A percentile compares a stretch with the other conserved stretches of the same genome.
Evolutionary conservation across 2,888 invertebrate species (phyloP).

Genomic region (Drosophila neutralis): DNA sequence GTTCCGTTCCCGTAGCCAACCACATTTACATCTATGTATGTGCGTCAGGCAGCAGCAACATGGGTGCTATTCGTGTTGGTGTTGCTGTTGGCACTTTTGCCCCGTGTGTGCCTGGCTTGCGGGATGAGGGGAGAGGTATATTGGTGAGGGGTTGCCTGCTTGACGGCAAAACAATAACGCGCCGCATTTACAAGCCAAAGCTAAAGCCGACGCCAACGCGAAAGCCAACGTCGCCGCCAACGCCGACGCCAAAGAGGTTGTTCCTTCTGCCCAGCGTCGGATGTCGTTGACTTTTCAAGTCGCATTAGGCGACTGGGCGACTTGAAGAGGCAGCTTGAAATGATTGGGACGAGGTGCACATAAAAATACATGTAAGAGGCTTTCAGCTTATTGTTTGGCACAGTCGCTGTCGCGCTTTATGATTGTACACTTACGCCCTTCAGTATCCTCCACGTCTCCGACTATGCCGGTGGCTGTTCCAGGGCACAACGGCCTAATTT

Average conservation of each 20-base stretch:
- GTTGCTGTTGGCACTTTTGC: slow-evolving; percentile 34
- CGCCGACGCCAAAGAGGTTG: slow-evolving; percentile 5
- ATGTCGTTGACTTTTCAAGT: slow-evolving; percentile 80
- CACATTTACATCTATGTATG: slow-evolving; percentile 12
- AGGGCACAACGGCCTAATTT: slow-evolving; percentile 66
- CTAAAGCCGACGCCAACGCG: slow-evolving; percentile 18
- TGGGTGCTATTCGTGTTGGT: slow-evolving; percentile 11
- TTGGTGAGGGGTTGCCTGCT: slow-evolving; percentile 24
- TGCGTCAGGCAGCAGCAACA: slow-evolving; percentile 16
- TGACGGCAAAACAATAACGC: slow-evolving; percentile 68
- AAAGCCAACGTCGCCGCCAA: background rate
- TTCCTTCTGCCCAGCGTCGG: slow-evolving; percentile 42
- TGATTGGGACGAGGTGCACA: slow-evolving; percentile 60
- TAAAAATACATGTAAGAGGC: slow-evolving; percentile 79
- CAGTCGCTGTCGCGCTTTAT: slow-evolving; percentile 70
- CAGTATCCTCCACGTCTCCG: background rate
- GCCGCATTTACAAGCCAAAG: slow-evolving; percentile 66
- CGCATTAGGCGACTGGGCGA: slow-evolving; percentile 67
- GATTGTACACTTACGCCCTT: slow-evolving; percentile 54
- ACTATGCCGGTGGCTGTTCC: slow-evolving; percentile 18
- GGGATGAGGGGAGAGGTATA: background rate
- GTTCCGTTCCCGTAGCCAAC: slow-evolving; percentile 7
- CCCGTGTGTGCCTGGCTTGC: slow-evolving; percentile 18
- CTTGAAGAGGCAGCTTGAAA: slow-evolving; percentile 36
- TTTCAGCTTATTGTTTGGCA: slow-evolving; percentile 79